Evolutionary conservation across 1,140 invertebrate species (phyloP), one percentile per base, ranked within the genome.

Genomic region (Agrilus planipennis): DNA sequence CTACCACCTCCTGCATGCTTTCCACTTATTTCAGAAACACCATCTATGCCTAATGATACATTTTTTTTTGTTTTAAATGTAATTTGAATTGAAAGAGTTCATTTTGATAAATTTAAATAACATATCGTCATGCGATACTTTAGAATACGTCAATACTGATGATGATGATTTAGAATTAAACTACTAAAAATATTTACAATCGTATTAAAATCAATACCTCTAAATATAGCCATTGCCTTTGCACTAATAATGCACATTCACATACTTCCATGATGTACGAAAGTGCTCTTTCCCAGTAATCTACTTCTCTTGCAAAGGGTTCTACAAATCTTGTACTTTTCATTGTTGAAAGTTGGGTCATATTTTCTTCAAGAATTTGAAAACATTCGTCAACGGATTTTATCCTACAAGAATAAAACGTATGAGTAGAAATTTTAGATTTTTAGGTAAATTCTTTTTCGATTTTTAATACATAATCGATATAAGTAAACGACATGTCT

Each of bases 241-340:
- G 87, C 2, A 89, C 81, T 51, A 70, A 70, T 6, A 89, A 60
- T 14, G 78, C 67, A 48, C 76, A 73, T 67, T 89, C 86, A 15
- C 88, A 67, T 34, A 78, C 76, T 64, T 89, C 85, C 20, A 78
- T 72, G 4, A 89, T 73, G 38, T 77, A 76, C 11, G 81, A 83
- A 28, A 91, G 64, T 3, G 76, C 73, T 53, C 78, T 76, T 63
- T 89, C 86, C 84, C 85, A 89, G 59, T 78, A 75, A 55, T 88
- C 79, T 2, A 87, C 81, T 58, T 81, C 73, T 53, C 75, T 70
- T 22, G 77, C 73, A 61, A 89, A 89, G 2, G 83, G 82, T 55
- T 87, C 84, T 0, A 88, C 84, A 63, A 85, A 89, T 52, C 83
- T 74, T 1, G 84, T 89, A 2, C 83, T 75, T 60, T 90, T 89